Percentiles rank a stretch among this genome's conserved stretches.
These are phyloP conservation scores for Eremophila alpestris DNA, from an alignment of 2,797 vertebrate genomes.

Conservation along the genomic window DNA sequence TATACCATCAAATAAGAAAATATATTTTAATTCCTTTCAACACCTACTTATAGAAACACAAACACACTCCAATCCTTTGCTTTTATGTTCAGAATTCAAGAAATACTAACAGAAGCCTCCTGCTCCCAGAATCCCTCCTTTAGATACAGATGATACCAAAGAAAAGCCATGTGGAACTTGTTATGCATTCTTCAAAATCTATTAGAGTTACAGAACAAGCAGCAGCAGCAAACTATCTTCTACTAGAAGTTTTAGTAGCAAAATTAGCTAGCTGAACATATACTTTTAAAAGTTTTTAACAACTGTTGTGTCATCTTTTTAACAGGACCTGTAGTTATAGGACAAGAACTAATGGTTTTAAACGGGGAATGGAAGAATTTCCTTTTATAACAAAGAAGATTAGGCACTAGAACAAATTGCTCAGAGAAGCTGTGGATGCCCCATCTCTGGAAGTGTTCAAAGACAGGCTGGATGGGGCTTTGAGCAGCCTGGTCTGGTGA, in stretches of 20 bases:
- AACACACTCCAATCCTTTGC: background rate
- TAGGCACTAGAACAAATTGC: background rate
- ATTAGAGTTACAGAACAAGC: background rate
- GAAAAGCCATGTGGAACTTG: background rate
- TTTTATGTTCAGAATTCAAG: background rate
- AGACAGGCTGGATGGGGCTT: fast-evolving
- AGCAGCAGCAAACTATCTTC: background rate
- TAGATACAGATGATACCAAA: background rate
- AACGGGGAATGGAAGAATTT: fast-evolving
- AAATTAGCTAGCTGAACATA: background rate
- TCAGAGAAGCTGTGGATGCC: background rate
- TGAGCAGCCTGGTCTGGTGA: background rate
- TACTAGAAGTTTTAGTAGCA: background rate
- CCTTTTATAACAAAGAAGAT: background rate
- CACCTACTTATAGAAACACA: background rate
- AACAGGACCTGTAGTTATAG: background rate
- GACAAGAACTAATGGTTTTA: background rate
- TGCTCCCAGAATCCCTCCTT: background rate
- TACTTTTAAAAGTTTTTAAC: background rate
- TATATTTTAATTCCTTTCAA: background rate
- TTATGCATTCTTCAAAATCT: background rate
- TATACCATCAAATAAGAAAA: background rate
- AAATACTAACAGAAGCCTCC: background rate
- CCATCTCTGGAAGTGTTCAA: background rate
- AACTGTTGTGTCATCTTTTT: background rate